A percentile compares a stretch with the other conserved stretches of the same genome.
These are phyloP conservation scores for Euplagia quadripunctaria DNA, from an alignment of 2,888 invertebrate species.

Conservation along the genomic window DNA sequence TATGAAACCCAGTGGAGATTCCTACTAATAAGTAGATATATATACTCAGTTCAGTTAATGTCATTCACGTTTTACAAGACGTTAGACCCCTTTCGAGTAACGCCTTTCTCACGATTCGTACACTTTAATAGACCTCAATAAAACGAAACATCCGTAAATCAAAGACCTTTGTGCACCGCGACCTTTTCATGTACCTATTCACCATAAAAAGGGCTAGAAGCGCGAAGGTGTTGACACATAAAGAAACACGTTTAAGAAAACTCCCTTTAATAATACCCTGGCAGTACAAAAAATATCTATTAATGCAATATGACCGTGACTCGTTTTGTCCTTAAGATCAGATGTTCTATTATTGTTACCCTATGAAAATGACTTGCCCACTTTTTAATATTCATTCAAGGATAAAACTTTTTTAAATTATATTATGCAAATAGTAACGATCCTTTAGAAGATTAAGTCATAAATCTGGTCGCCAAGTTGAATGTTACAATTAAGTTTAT, in stretches of 20 bases:
- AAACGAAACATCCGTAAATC: slow-evolving; percentile 83
- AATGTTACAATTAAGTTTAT: slow-evolving; percentile 56
- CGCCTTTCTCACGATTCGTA: slow-evolving; percentile 83
- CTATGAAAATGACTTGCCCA: slow-evolving; percentile 46
- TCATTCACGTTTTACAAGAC: slow-evolving; percentile 70
- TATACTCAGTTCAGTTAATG: not conserved
- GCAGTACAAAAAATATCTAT: slow-evolving; percentile 52
- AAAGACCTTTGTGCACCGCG: slow-evolving; percentile 76
- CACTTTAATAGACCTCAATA: slow-evolving; percentile 80
- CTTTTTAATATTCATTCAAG: slow-evolving; percentile 36
- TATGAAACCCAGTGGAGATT: not conserved
- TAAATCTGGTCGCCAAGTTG: slow-evolving; percentile 47
- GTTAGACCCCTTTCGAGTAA: slow-evolving; percentile 67
- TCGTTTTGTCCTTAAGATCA: slow-evolving; percentile 66
- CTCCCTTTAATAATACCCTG: slow-evolving; percentile 41
- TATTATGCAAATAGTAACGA: slow-evolving; percentile 51
- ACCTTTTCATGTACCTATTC: slow-evolving; percentile 80
- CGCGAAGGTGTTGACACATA: slow-evolving; percentile 84
- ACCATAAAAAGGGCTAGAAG: slow-evolving; percentile 83
- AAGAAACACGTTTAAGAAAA: slow-evolving; percentile 75
- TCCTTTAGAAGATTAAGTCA: slow-evolving; percentile 55
- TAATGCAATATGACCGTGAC: slow-evolving; percentile 65
- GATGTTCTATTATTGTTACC: slow-evolving; percentile 65
- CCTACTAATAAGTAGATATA: not conserved
- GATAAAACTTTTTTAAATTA: slow-evolving; percentile 24